Evolutionary conservation across 2,113 vertebrate genomes (phyloP), one percentile per base, ranked within the genome.

Genomic region (Coptodon rendalli): DNA sequence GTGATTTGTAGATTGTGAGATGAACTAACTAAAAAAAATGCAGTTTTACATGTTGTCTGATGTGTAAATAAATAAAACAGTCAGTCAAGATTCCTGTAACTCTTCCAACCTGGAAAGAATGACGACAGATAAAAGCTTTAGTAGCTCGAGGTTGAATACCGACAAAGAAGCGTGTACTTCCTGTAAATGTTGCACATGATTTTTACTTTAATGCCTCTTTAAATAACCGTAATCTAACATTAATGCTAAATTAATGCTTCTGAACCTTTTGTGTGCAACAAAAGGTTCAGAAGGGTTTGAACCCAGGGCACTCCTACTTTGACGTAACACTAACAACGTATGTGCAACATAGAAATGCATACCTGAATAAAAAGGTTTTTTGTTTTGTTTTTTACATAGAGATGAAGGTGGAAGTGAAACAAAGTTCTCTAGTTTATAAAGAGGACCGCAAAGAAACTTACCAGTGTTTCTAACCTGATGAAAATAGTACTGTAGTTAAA

Each of bases 191-290:
- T 2, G 3, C n/a, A 14, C 2, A 0, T 3, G n/a, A 68, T 14
- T 68, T 14, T 40, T 68, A 22, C n/a, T 68, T 68, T 68, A 68
- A 68, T 68, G 7, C 1, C 6, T 68, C 63, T 68, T 22, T 68
- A 68, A 40, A 40, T 40, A 40, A 22, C 12, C 1, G 1, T 40
- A 40, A 68, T 68, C n/a, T 40, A 40, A 36, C 36, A 14, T 14
- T 0, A 3, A 68, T 40, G 11, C 63, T 68, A 68, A 66, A 68
- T 0, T 14, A 16, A 9, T 16, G 66, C 36, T 71, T 68, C 66
- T 43, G n/a, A 71, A 43, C 3, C 66, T 71, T 73, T 45, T 73
- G 66, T 43, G 13, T 0, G 0, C 8, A 27, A 73, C 40, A 48
- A 45, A 73, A 73, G 3, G 4, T 6, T 24, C 36, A 14, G 12